Evolutionary conservation across 2,113 vertebrate species (phyloP), one percentile per base, ranked within the genome.

Genomic region (Nannobrachium achirus): DNA sequence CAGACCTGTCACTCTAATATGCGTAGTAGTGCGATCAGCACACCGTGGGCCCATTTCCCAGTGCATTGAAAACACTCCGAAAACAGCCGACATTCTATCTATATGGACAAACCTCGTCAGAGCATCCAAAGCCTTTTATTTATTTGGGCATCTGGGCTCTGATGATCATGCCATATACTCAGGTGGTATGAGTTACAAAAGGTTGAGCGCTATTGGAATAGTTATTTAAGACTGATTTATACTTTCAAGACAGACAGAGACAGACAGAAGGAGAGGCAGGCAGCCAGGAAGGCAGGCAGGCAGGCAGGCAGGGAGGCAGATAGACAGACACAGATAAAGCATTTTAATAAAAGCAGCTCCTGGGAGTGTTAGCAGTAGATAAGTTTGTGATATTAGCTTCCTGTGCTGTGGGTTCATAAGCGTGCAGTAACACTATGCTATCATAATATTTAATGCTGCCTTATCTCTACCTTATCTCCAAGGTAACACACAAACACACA

Each of bases 361-460:
- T 33, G 25, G 25, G 25, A 33, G 25, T 33, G 25, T 33, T 33
- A 69, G 62, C 67, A 45, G 65, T 39, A 11, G 77, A 84, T 79
- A 85, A 75, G 79, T 72, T 68, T 75, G 79, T 76, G 84, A 76
- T 86, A 85, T 82, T 72, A 81, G 68, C 69, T 81, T 83, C 71
- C 78, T 83, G 78, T 81, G 78, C 78, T 53, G 73, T 73, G 78
- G 77, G 73, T 73, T 83, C 80, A 33, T 33, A 33, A 33, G 25
- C 25, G 25, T 33, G 6, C 3, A 33, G 25, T 33, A 33, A 33
- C 25, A 33, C 78, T n/a, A 85, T 83, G 80, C 53, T n/a, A 66
- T 70, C 59, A 66, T 68, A 77, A 75, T 60, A 85, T 85, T 33
- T 83, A 46, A 79, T 71, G 39, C 79, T 72, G 71, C 69, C 75